These are phyloP conservation scores for Geopemphigus sp. DNA, from an alignment of 1,140 invertebrate genomes.

Conservation along the genomic window DNA sequence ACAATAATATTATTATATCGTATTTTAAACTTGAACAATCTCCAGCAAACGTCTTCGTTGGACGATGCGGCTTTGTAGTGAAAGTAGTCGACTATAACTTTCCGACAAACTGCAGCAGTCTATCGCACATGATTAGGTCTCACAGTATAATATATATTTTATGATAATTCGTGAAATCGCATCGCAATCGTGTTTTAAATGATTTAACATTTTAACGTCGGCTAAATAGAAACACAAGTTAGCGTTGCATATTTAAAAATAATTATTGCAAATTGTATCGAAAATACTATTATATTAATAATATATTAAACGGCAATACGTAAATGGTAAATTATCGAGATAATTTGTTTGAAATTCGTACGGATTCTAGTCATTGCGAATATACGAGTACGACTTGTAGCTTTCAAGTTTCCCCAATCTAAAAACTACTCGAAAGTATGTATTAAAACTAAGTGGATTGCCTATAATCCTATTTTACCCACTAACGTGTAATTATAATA, in stretches of 20 bases:
- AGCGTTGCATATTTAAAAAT: neutral
- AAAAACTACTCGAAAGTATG: too few species aligned
- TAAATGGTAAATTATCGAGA: too few species aligned
- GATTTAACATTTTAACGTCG: slow-evolving; percentile 26
- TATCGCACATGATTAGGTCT: neutral
- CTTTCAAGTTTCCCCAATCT: too few species aligned
- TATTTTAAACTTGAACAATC: slow-evolving; percentile 40
- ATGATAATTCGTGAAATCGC: slow-evolving; percentile 37
- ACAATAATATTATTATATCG: neutral
- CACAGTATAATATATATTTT: neutral
- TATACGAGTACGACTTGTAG: too few species aligned
- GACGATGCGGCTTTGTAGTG: slow-evolving; percentile 5
- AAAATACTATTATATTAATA: too few species aligned
- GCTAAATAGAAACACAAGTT: neutral
- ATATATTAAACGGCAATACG: too few species aligned
- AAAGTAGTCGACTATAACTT: slow-evolving; percentile 35
- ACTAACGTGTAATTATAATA: too few species aligned
- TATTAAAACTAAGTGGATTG: too few species aligned
- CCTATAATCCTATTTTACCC: too few species aligned
- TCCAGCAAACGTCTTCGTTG: slow-evolving; percentile 30
- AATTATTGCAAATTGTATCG: too few species aligned
- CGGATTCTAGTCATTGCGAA: too few species aligned
- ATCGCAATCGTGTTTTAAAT: slow-evolving; percentile 1
- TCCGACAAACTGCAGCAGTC: slow-evolving; percentile 23
- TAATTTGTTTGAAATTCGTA: too few species aligned